Evolutionary conservation across 1,140 invertebrate species (phyloP).

Genomic region (Drosophila parvula): DNA sequence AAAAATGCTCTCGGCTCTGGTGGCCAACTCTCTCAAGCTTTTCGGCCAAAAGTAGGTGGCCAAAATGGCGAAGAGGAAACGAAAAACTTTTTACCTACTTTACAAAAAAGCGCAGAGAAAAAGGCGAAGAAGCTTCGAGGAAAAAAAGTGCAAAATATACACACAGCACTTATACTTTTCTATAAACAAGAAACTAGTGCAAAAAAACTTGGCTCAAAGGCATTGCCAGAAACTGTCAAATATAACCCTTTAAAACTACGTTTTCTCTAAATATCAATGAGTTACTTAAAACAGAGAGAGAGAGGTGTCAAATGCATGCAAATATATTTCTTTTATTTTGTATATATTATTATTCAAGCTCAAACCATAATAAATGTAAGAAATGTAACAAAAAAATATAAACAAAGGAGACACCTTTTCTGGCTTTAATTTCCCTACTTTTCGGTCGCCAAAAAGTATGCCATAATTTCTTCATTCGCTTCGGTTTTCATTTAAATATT

Average conservation of each 20-base stretch:
- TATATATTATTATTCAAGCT: no score
- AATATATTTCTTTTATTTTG: no score
- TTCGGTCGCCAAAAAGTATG: constrained; percentile 29
- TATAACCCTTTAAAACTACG: constrained; percentile 5
- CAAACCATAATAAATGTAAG: no score
- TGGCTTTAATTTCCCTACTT: neutral
- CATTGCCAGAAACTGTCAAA: constrained; percentile 6
- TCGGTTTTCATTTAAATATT: constrained; percentile 38
- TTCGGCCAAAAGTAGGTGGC: constrained; percentile 62
- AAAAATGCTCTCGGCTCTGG: constrained; percentile 42
- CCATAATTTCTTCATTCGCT: constrained; percentile 23
- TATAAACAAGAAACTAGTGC: constrained; percentile 72
- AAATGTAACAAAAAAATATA: no score
- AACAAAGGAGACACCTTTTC: fast-evolving
- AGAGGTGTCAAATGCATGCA: no score
- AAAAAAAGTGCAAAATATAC: constrained; percentile 14
- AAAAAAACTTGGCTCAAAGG: constrained; percentile 63
- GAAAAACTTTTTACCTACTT: constrained; percentile 68
- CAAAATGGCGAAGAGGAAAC: constrained; percentile 43
- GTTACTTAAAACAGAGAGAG: neutral
- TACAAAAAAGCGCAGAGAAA: constrained; percentile 19
- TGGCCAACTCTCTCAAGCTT: constrained; percentile 16
- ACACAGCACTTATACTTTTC: constrained; percentile 9
- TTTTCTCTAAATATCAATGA: neutral
- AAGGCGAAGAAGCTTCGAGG: constrained; percentile 25